These are phyloP conservation scores for Platichthys flesus DNA, from an alignment of 2,113 vertebrate species.

Conservation along the genomic window DNA sequence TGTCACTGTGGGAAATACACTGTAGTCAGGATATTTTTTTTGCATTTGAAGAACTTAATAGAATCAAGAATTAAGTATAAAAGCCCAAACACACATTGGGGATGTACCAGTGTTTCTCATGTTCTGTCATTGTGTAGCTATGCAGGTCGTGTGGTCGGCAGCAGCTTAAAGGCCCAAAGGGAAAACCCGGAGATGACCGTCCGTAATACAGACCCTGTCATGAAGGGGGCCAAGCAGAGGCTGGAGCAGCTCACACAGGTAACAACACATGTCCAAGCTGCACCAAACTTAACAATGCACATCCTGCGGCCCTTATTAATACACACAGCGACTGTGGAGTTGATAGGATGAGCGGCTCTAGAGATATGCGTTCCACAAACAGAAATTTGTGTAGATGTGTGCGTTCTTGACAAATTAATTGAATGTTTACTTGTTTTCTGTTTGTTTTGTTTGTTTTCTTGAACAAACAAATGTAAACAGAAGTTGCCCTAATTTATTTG, in stretches of 20 bases:
- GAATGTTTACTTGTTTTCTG: too few species aligned
- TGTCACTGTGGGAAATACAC: too few species aligned
- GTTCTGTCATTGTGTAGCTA: constrained; percentile 79
- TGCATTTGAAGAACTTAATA: background rate
- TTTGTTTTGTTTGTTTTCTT: too few species aligned
- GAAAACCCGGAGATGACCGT: constrained; percentile 89
- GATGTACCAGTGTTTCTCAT: too few species aligned
- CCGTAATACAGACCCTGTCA: constrained; percentile 82
- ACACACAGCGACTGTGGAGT: background rate
- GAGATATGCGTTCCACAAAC: too few species aligned
- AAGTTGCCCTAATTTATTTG: background rate
- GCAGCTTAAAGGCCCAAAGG: constrained; percentile 85
- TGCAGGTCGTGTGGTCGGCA: constrained; percentile 85
- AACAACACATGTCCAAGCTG: constrained; percentile 26
- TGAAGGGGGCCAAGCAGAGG: constrained; percentile 83
- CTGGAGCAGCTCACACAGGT: constrained; percentile 88
- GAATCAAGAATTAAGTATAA: too few species aligned
- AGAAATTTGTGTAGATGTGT: too few species aligned
- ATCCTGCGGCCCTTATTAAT: background rate
- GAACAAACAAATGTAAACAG: too few species aligned
- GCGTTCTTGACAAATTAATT: too few species aligned
- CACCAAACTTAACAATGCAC: background rate
- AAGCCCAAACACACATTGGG: too few species aligned
- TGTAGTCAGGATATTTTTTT: too few species aligned
- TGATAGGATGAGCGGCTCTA: background rate